These are phyloP conservation scores for Turritopsis dohrnii DNA, from an alignment of 30 jellyfish, hydroid and myxozoan genomes.

Conservation along the genomic window DNA sequence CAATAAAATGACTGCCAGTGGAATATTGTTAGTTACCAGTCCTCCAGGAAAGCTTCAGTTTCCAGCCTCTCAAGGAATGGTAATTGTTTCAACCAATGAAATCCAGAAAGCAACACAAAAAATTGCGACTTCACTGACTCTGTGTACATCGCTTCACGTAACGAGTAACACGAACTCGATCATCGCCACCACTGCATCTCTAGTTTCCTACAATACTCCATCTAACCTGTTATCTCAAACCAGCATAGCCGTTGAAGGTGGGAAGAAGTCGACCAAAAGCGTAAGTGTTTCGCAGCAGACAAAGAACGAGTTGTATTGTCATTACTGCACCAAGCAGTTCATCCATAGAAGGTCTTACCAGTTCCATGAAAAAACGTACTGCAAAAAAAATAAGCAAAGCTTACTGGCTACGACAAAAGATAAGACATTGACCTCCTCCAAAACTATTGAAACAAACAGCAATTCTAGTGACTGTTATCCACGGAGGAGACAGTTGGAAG, in stretches of 20 bases:
- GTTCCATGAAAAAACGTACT: constrained; percentile 4
- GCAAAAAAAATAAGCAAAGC: not conserved
- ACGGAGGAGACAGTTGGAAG: not conserved
- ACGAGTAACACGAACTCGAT: not conserved
- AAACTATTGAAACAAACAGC: not conserved
- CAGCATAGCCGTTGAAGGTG: no score
- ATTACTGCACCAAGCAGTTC: not conserved
- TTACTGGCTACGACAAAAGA: not conserved
- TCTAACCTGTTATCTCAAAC: no score
- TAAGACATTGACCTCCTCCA: not conserved
- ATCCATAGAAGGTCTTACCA: not conserved
- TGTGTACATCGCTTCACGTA: not conserved
- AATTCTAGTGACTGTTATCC: not conserved
- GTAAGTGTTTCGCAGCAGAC: no score
- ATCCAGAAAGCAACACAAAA: not conserved
- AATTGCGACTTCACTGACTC: not conserved
- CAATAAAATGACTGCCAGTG: no score
- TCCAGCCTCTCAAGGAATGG: no score
- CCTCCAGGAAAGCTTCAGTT: no score
- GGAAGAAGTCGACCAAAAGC: no score
- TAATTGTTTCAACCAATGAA: not conserved
- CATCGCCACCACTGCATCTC: not conserved
- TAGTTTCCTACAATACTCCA: not conserved
- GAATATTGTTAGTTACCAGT: no score
- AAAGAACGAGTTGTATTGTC: constrained; percentile 1